Evolutionary conservation across 2,888 invertebrate genomes (phyloP), one percentile per base, ranked within the genome.

Genomic region (Amblyjoppa proteus): DNA sequence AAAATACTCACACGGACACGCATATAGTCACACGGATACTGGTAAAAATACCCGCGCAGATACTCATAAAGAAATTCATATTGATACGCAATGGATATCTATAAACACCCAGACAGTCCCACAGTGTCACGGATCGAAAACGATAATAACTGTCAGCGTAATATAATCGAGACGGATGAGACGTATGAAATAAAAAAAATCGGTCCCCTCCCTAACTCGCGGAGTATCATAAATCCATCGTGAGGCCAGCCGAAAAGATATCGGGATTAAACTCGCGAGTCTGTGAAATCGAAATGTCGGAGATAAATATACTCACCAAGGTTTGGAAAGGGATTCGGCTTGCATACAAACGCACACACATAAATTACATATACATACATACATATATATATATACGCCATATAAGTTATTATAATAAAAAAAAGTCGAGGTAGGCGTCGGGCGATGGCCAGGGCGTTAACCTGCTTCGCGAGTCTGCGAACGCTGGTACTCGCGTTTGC

Each of bases 361-460:
- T 51, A 71, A 38, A 64, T 66, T 74, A 45, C 38, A 25, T 2
- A 5, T 31, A 51, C n/a, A n/a, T 49, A 51, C 3, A 61, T n/a
- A 25, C 9, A 53, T 64, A 16, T 20, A 5, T 34, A 49, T 56
- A 56, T 41, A 73, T 69, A 20, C 49, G 31, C 49, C 41, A 20
- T 64, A 38, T 38, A 45, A 75, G 58, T 81, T 79, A 79, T 75
- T 77, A 64, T 71, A 49, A 49, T n/a, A 34, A 64, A 34, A 16
- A 64, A 64, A 64, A 64, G 51, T 81, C 84, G 83, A 87, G 88
- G 91, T 92, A 91, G 91, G 91, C 90, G 91, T 86, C 84, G 83
- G 74, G 83, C 87, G 74, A 76, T 73, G 68, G 86, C 84, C 53
- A 91, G 92, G 92, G 90, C 92, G 90, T 93, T 93, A 90, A 93